These are phyloP conservation scores for Sebastes steindachneri DNA, from an alignment of 2,797 vertebrate genomes.

Conservation along the genomic window DNA sequence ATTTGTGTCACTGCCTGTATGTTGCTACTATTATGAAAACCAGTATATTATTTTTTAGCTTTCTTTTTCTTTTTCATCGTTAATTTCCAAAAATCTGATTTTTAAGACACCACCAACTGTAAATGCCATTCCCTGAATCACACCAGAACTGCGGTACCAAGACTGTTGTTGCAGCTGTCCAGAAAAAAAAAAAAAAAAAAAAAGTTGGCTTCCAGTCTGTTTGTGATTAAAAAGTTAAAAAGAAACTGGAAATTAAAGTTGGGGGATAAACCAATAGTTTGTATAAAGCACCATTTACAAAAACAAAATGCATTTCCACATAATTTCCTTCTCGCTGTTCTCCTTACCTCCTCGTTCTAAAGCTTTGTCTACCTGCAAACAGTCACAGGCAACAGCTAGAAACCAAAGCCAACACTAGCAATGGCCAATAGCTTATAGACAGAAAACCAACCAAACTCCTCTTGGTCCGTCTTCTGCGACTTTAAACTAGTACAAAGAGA, in stretches of 20 bases:
- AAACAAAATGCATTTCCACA: constrained; percentile 92
- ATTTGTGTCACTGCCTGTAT: constrained; percentile 99
- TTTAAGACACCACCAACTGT: constrained; percentile 94
- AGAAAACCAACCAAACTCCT: constrained; percentile 93
- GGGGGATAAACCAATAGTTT: constrained; percentile 80
- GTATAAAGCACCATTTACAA: constrained; percentile 91
- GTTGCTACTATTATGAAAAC: constrained; percentile 93
- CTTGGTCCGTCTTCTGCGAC: constrained; percentile 97
- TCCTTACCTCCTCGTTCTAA: constrained; percentile 99
- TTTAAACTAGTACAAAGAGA: constrained; percentile 99
- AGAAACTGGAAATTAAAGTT: constrained; percentile 88
- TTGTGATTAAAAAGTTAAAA: constrained; percentile 86
- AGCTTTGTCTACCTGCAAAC: constrained; percentile 99
- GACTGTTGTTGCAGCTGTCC: constrained; percentile 92
- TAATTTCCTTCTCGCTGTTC: constrained; percentile 93
- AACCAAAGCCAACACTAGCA: constrained; percentile 99
- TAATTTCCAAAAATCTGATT: constrained; percentile 68
- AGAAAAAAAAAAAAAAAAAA: constrained; percentile 53
- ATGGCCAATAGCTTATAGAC: constrained; percentile 99
- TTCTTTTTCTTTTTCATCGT: constrained; percentile 60
- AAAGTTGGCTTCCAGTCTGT: constrained; percentile 93
- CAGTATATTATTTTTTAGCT: constrained; percentile 73
- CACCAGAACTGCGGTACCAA: constrained; percentile 92
- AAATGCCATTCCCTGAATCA: constrained; percentile 94
- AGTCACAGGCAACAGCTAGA: constrained; percentile 99